Conservation (phyloP, 2,113 vertebrate species). For the human (Homo sapiens) region GRCh38 chr12:113087501-113088000, state of each 20-base stretch:
- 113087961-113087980: fast-evolving
- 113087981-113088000: neutral
- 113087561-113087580: no score
- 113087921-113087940: neutral
- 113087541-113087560: neutral
- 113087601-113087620: neutral
- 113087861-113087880: neutral
- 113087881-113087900: neutral
- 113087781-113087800: neutral
- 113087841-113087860: neutral
- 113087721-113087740: neutral
- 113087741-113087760: neutral
- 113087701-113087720: neutral
- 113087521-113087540: neutral
- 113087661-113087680: neutral
- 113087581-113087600: neutral
- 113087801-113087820: fast-evolving
- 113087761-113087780: neutral
- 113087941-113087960: neutral
- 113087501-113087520: neutral
- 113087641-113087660: neutral
- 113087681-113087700: neutral
- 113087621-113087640: neutral
- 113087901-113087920: neutral
- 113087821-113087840: neutral